Percentiles rank a stretch among this genome's conserved stretches.
These are phyloP conservation scores for Plebejus argus DNA, from an alignment of 2,888 invertebrate genomes.

Conservation along the genomic window DNA sequence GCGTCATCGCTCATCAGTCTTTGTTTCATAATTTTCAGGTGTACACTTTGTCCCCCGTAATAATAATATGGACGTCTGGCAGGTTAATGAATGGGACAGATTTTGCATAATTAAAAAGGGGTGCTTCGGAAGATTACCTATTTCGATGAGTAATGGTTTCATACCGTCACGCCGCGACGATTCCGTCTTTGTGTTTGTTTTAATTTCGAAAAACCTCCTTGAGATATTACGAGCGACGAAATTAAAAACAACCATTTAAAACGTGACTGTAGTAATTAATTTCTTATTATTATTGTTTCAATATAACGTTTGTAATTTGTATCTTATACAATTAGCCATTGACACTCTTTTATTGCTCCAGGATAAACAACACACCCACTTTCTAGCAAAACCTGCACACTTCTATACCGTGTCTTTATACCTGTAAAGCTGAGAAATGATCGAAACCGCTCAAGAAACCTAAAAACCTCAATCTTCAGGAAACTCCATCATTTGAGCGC, in stretches of 20 bases:
- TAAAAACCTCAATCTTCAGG: conserved; percentile 42
- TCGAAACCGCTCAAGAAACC: conserved; percentile 40
- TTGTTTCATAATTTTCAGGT: conserved; percentile 66
- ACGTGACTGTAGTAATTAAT: not conserved
- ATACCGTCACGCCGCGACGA: conserved; percentile 47
- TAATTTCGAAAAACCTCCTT: conserved; percentile 39
- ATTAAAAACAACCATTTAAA: conserved; percentile 15
- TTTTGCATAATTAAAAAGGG: conserved; percentile 79
- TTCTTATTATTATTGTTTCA: not conserved
- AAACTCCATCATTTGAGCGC: conserved; percentile 46
- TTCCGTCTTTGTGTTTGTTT: conserved; percentile 45
- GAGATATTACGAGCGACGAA: conserved; percentile 35
- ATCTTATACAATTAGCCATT: too few species aligned
- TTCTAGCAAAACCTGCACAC: too few species aligned
- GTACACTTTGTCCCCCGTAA: conserved; percentile 65
- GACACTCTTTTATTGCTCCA: too few species aligned
- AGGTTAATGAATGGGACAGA: conserved; percentile 67
- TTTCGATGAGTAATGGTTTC: conserved; percentile 68
- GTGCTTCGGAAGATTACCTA: conserved; percentile 68
- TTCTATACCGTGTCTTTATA: not conserved
- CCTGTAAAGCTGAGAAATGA: not conserved
- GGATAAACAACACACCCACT: too few species aligned
- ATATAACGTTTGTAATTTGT: too few species aligned
- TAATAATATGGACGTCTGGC: conserved; percentile 45
- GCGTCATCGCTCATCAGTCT: conserved; percentile 64